These are phyloP conservation scores for Cherax quadricarinatus DNA, from an alignment of 1,140 invertebrate genomes.

Conservation along the genomic window DNA sequence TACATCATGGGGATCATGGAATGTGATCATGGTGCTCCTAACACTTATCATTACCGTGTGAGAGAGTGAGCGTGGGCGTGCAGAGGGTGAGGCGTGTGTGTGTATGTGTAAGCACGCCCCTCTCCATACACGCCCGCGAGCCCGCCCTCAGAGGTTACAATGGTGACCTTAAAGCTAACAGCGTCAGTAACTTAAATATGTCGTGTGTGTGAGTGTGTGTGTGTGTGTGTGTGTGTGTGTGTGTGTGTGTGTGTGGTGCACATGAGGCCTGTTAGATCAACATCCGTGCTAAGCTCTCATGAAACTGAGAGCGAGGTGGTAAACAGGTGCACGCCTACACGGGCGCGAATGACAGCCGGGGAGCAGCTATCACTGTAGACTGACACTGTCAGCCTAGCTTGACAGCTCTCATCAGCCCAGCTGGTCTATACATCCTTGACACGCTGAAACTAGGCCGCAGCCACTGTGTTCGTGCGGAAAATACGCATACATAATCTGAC, in stretches of 20 bases:
- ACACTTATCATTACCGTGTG: conserved; percentile 8
- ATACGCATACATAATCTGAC: conserved; percentile 57
- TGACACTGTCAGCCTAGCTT: neutral
- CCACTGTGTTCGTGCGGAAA: conserved; percentile 34
- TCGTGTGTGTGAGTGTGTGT: too few species aligned
- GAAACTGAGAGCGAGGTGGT: conserved; percentile 34
- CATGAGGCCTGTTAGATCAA: neutral
- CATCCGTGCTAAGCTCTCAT: neutral
- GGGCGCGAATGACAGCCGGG: neutral
- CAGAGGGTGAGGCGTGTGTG: neutral
- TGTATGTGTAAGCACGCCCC: neutral
- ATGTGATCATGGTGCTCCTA: neutral
- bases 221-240: too few species aligned
- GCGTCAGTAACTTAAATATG: conserved; percentile 60
- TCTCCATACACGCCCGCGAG: neutral
- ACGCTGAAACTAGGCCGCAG: neutral
- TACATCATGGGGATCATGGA: neutral
- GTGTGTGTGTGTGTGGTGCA: neutral
- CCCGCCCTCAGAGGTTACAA: conserved; percentile 14
- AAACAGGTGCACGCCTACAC: neutral
- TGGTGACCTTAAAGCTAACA: conserved; percentile 25
- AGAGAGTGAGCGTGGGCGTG: neutral
- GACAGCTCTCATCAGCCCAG: neutral
- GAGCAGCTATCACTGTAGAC: neutral
- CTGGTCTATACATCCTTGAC: neutral